Evolutionary conservation across 2,888 invertebrate species (phyloP), one percentile per base, ranked within the genome.

Genomic region (Drosophila differens): DNA sequence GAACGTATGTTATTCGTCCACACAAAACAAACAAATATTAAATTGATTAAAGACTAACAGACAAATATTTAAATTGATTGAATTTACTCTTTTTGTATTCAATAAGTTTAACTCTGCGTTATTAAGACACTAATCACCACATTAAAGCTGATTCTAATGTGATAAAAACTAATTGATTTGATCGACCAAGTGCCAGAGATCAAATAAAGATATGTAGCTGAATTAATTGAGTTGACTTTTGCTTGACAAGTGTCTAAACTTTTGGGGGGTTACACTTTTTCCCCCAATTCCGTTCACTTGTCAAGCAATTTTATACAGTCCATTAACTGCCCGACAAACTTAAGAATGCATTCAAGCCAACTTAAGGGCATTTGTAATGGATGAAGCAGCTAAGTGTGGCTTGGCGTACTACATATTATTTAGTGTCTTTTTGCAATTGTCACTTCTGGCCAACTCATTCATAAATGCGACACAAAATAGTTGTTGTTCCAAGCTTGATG

Each of bases 121-220:
- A 32, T 52, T 14, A 4, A 3, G 28, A 49, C 14, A 47, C 49
- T 47, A 7, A 47, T 47, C 47, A 12, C 22, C 9, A 22, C 44
- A 22, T 12, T 22, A n/a, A 44, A 19, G 7, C n/a, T 44, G 10
- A 5, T 12, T n/a, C 25, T 16, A 28, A 22, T 28, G 35, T 12
- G 41, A 55, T 55, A 9, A 41, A 6, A 30, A 6, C 58, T 22
- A 58, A 44, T 44, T 32, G 32, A 58, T 32, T 58, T 12, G 25
- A 28, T 19, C 14, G 39, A 51, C 33, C 9, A 72, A 75, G 69
- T 74, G 76, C 22, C 30, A 53, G 9, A 47, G 47, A 61, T 74
- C 25, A 25, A 53, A 61, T 74, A 47, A 35, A 76, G 76, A 70
- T 53, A n/a, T 49, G 12, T n/a, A 28, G n/a, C 33, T 9, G 12